phyloP scores from a whole-genome alignment of 2,888 invertebrate genomes.

The Globia sparganii region DNA sequence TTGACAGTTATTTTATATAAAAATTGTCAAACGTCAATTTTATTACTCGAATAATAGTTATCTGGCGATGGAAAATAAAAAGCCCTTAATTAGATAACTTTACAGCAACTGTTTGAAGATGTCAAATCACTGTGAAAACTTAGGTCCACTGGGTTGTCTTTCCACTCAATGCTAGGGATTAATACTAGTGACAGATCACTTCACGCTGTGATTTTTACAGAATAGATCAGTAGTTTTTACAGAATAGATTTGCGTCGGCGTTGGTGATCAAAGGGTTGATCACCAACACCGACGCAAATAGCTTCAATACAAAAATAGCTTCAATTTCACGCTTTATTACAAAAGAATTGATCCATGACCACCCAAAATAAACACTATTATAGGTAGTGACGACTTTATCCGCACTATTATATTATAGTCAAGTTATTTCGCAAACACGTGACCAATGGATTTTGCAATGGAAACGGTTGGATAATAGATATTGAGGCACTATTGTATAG shows the following conservation, averaged over 20 bases:
- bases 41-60: too few species aligned
- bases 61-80: too few species aligned
- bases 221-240: background rate
- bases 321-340: slow-evolving; percentile 37
- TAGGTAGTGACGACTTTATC: slow-evolving; percentile 30
- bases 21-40: too few species aligned
- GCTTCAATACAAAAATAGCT: background rate
- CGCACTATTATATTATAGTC: slow-evolving; percentile 8
- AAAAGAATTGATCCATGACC: slow-evolving; percentile 35
- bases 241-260: too few species aligned
- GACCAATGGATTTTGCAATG: slow-evolving; percentile 53
- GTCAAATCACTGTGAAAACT: too few species aligned
- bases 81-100: too few species aligned
- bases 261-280: too few species aligned
- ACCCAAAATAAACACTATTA: slow-evolving; percentile 50
- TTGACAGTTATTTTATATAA: too few species aligned
- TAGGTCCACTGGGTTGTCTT: too few species aligned
- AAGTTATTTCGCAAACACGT: slow-evolving; percentile 55
- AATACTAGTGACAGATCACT: too few species aligned
- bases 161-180: too few species aligned
- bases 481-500: slow-evolving; percentile 52
- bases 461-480: slow-evolving; percentile 58
- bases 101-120: too few species aligned
- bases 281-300: background rate
- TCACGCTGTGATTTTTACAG: background rate